A percentile compares a stretch with the other conserved stretches of the same genome.
Evolutionary conservation across 2,113 vertebrate genomes (phyloP).

Genomic region (Apeltes quadracus): DNA sequence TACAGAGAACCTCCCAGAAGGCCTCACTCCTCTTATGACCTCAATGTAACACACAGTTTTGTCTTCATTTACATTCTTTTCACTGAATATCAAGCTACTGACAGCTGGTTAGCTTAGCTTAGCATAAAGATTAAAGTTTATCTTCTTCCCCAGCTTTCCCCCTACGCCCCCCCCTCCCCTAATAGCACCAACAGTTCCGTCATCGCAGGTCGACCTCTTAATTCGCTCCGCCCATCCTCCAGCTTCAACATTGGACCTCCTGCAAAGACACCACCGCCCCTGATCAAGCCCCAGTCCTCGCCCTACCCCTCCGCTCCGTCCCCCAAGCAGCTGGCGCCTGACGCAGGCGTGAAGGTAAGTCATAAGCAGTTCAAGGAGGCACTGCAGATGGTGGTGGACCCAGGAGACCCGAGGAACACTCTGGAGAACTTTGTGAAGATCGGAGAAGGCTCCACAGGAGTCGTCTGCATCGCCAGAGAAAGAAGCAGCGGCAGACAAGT

Average conservation of each 20-base stretch:
- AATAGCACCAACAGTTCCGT: conserved; percentile 69
- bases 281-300: conserved; percentile 67
- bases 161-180: conserved; percentile 27
- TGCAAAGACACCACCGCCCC: not conserved
- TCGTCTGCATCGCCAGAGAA: conserved; percentile 90
- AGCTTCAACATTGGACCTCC: conserved; percentile 40
- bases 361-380: conserved; percentile 92
- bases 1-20: conserved; percentile 53
- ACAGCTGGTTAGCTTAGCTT: not conserved
- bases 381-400: conserved; percentile 91
- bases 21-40: conserved; percentile 65
- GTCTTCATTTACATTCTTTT: too few species aligned
- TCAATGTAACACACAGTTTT: conserved; percentile 48
- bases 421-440: conserved; percentile 94
- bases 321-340: conserved; percentile 34
- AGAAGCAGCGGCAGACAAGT: conserved; percentile 88
- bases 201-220: conserved; percentile 27
- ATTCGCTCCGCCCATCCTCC: conserved; percentile 72
- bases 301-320: conserved; percentile 74
- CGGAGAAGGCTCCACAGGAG: conserved; percentile 92
- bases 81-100: too few species aligned
- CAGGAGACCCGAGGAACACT: conserved; percentile 84
- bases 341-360: conserved; percentile 78
- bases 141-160: conserved; percentile 41
- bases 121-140: not conserved